These are phyloP conservation scores for Paralichthys olivaceus DNA, from an alignment of 2,113 vertebrate genomes.

Conservation along the genomic window DNA sequence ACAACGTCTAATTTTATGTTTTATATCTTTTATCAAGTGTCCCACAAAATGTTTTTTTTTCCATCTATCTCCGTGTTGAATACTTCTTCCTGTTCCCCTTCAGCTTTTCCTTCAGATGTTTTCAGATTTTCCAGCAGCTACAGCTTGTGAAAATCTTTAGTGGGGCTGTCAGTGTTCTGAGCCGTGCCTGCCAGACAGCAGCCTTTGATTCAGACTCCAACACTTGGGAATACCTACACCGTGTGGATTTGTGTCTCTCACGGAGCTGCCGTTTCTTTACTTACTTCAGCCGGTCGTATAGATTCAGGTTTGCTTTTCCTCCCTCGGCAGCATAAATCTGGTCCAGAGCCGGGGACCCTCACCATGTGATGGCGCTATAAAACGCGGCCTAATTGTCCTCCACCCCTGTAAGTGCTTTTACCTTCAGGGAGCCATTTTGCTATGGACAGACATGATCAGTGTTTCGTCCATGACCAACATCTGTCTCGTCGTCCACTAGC, in stretches of 20 bases:
- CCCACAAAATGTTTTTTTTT: constrained; percentile 10
- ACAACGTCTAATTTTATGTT: constrained; percentile 23
- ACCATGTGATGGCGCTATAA: constrained; percentile 58
- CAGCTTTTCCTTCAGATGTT: constrained; percentile 44
- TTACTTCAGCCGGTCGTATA: constrained; percentile 64
- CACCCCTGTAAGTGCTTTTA: constrained; percentile 58
- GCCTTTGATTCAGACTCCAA: constrained; percentile 57
- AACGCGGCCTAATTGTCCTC: constrained; percentile 62
- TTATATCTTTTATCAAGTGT: constrained; percentile 25
- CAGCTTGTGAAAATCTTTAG: constrained; percentile 58
- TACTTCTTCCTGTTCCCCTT: constrained; percentile 30
- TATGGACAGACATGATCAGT: constrained; percentile 45
- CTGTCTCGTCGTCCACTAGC: constrained; percentile 52
- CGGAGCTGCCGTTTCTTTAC: constrained; percentile 68
- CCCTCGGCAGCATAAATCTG: constrained; percentile 58
- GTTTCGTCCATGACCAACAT: constrained; percentile 42
- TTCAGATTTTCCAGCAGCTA: constrained; percentile 55
- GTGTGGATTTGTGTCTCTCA: constrained; percentile 69
- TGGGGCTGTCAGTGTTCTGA: constrained; percentile 63
- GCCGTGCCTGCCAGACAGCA: constrained; percentile 63
- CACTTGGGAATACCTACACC: constrained; percentile 65
- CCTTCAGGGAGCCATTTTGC: constrained; percentile 66
- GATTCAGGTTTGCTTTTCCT: constrained; percentile 60
- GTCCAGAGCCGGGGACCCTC: constrained; percentile 36
- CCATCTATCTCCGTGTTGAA: constrained; percentile 14